These are phyloP conservation scores for Helarctos malayanus DNA, from an alignment of 2,797 vertebrate species.

Conservation along the genomic window DNA sequence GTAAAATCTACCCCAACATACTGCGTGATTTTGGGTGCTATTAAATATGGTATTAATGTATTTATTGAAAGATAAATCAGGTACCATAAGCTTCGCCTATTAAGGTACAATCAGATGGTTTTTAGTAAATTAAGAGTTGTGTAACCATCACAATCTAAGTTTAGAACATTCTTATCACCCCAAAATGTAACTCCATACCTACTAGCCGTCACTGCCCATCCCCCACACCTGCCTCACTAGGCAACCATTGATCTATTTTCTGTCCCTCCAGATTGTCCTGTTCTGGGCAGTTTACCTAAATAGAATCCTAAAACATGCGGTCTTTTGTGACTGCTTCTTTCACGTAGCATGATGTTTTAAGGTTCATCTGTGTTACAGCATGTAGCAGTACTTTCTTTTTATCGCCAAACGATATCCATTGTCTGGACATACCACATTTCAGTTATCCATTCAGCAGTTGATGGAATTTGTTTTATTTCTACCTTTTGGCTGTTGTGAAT, in stretches of 20 bases:
- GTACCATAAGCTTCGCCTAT: not conserved
- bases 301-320: not conserved
- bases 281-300: not conserved
- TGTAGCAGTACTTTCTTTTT: not conserved
- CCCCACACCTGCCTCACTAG: not conserved
- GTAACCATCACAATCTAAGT: not conserved
- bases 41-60: not conserved
- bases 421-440: not conserved
- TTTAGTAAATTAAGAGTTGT: not conserved
- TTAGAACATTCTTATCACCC: not conserved
- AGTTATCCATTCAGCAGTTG: not conserved
- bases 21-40: not conserved
- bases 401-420: not conserved
- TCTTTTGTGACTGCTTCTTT: not conserved
- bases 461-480: not conserved
- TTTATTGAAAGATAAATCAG: not conserved
- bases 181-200: not conserved
- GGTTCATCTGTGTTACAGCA: not conserved
- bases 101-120: not conserved
- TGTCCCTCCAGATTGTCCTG: not conserved
- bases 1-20: not conserved
- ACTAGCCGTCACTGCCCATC: not conserved
- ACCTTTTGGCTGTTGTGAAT: not conserved
- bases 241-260: not conserved
- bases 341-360: not conserved